These are phyloP conservation scores for Panthera tigris DNA, from an alignment of 2,113 vertebrate species.

Conservation along the genomic window DNA sequence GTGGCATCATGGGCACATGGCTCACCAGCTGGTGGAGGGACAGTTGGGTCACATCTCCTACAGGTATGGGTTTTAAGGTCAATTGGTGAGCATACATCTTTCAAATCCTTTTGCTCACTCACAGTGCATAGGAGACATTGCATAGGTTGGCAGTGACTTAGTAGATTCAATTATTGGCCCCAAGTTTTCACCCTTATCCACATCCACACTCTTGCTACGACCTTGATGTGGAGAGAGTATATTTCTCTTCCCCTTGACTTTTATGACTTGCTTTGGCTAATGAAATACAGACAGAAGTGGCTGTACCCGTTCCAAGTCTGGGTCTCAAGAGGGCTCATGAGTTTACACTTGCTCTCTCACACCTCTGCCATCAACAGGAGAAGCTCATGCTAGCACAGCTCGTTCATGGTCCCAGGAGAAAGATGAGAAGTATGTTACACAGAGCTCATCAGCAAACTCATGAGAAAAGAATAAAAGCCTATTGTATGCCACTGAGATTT, in stretches of 20 bases:
- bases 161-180: not conserved
- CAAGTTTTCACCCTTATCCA: not conserved
- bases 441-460: not conserved
- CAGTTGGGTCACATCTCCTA: not conserved
- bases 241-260: not conserved
- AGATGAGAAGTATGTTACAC: not conserved
- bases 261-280: not conserved
- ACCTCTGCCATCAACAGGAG: not conserved
- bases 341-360: not conserved
- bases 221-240: accelerated
- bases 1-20: not conserved
- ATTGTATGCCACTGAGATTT: not conserved
- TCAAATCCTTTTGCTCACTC: not conserved
- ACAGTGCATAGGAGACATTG: not conserved
- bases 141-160: not conserved
- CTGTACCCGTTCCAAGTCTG: not conserved
- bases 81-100: not conserved
- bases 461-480: not conserved
- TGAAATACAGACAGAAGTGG: not conserved
- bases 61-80: not conserved
- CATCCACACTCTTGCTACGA: not conserved
- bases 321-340: not conserved
- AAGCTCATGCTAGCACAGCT: not conserved
- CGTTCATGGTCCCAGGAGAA: not conserved
- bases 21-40: not conserved